Evolutionary conservation across 1,140 invertebrate genomes (phyloP).

Genomic region (Cherax destructor): DNA sequence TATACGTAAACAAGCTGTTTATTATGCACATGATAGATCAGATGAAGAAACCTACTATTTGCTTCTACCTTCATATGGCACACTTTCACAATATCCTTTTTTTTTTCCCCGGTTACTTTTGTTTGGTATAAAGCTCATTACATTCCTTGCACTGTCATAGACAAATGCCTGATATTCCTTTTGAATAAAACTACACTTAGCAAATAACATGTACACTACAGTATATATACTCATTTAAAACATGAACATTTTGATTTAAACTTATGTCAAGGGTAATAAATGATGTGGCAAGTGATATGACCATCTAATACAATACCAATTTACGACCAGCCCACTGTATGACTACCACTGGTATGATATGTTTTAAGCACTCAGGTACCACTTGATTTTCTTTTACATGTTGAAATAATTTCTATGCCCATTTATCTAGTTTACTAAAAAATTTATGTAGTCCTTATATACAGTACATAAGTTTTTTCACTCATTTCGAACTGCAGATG

Average conservation of each 20-base stretch:
- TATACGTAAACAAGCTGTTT: not conserved
- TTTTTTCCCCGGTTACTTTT: not conserved
- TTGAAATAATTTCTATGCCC: not conserved
- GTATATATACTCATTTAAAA: not conserved
- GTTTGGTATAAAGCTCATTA: slow-evolving; percentile 8
- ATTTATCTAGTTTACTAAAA: not conserved
- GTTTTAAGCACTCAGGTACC: not conserved
- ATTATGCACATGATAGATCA: not conserved
- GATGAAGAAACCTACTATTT: not conserved
- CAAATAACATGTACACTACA: slow-evolving; percentile 20
- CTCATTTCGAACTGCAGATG: too few relatives aligned
- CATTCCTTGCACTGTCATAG: not conserved
- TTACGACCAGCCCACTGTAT: not conserved
- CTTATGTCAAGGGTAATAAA: not conserved
- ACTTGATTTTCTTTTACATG: not conserved
- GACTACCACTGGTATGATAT: not conserved
- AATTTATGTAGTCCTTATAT: too few relatives aligned
- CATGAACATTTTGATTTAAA: slow-evolving; percentile 10
- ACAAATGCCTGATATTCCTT: not conserved
- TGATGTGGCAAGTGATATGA: not conserved
- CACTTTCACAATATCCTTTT: slow-evolving; percentile 11
- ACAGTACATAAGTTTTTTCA: too few relatives aligned
- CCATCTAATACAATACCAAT: not conserved
- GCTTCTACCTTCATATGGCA: slow-evolving; percentile 36
- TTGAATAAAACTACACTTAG: slow-evolving; percentile 8